Base-by-base conservation (phyloP, 2,888 invertebrate genomes). In the Pristionchus japonicus region DNA sequence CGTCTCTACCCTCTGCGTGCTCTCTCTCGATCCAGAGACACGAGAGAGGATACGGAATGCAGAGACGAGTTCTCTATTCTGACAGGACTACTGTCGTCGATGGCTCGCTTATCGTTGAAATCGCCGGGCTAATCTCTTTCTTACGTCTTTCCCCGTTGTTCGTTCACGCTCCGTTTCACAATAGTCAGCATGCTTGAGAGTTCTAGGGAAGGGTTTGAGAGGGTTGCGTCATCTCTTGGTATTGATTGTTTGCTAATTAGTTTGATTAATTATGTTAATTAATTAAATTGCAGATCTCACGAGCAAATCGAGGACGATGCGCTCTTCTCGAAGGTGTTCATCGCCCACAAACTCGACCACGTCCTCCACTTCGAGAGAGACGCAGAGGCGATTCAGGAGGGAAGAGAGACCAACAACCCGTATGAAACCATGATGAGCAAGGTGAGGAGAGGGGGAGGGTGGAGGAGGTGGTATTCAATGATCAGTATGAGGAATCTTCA, bases 301-400 rank as follows among this genome's bases (percentile, higher is more conserved):
- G 31, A 49, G 15, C 23, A n/a, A 9, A 20, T 47, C 83, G 97
- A 97, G 92, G 97, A 98, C 93, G 97, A 97, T 95, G 94, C 94
- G n/a, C 86, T 90, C 6, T 91, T 91, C 86, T 90, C 91, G 90
- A 91, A 90, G 23, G 96, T 97, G 6, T 99, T 96, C 95, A 99
- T 99, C 95, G 99, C 99, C 0, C 97, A 98, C 95, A 96, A 97
- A 91, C 96, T 99, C 88, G 97, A 97, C 91, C 97, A 99, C 96
- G 98, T 97, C 93, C 95, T 95, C 3, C 93, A 95, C 89, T 95
- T 95, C 90, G 95, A 95, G 89, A 91, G 97, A 49, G 98, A 99
- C 95, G 97, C 97, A 86, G 96, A 95, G 86, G 96, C 97, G 93
- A 97, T 96, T 94, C 95, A 96, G 88, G 97, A 97, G 31, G 96